Conservation (phyloP, 2,797 vertebrate species). For the Tiaroga cobitis region DNA sequence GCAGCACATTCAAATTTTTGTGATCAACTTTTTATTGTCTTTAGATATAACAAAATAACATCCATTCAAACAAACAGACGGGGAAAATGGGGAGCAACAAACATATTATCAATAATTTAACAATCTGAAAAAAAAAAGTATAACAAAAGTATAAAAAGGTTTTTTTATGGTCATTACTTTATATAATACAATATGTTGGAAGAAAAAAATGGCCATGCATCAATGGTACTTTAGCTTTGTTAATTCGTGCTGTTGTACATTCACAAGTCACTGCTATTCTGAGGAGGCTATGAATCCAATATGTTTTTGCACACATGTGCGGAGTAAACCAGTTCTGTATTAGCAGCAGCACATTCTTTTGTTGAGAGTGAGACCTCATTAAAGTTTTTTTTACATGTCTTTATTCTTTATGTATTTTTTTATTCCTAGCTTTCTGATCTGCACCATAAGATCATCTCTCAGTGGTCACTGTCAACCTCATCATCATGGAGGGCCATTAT, state of each 20-base stretch:
- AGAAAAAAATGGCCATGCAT: background rate
- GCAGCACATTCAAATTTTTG: too few species aligned
- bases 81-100: background rate
- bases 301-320: background rate
- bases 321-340: background rate
- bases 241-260: background rate
- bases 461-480: background rate
- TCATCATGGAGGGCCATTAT: constrained; percentile 65
- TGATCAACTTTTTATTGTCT: background rate
- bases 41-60: background rate
- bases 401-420: background rate
- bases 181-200: background rate
- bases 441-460: background rate
- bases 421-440: constrained; percentile 11
- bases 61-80: background rate
- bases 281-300: background rate
- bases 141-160: accelerated
- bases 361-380: background rate
- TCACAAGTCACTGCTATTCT: background rate
- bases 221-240: background rate
- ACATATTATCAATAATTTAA: background rate
- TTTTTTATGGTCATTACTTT: background rate
- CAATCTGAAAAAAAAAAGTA: background rate
- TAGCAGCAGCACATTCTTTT: background rate
- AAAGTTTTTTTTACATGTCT: background rate